These are phyloP conservation scores for Australoheros scitulus DNA, from an alignment of 2,113 vertebrate genomes.

Conservation along the genomic window DNA sequence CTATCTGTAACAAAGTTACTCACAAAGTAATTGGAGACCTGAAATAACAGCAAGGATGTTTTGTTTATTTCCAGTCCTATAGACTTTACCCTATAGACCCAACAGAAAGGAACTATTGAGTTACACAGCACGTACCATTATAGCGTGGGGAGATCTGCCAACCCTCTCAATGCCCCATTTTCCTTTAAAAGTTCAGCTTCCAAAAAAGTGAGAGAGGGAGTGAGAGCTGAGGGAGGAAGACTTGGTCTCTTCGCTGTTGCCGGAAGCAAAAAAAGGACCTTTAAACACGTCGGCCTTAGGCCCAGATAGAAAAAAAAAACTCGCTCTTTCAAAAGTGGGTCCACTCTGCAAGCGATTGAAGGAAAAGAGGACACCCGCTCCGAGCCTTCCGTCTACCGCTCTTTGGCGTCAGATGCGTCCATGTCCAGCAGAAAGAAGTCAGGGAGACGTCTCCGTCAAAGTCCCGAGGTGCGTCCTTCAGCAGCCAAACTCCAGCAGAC, in stretches of 20 bases:
- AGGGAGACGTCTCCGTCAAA: conserved; percentile 66
- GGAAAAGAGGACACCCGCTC: conserved; percentile 52
- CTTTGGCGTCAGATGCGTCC: conserved; percentile 58
- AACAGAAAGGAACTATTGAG: conserved; percentile 76
- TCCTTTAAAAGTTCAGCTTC: conserved; percentile 82
- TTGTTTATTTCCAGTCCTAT: conserved; percentile 50
- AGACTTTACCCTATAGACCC: conserved; percentile 63
- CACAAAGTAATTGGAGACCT: conserved; percentile 15
- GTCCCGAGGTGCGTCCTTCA: conserved; percentile 66
- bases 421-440: conserved; percentile 63
- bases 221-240: conserved; percentile 70
- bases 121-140: conserved; percentile 86
- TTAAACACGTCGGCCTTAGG: conserved; percentile 77
- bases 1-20: conserved; percentile 22
- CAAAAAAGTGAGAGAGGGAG: conserved; percentile 77
- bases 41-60: conserved; percentile 30
- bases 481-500: conserved; percentile 58
- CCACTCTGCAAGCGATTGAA: conserved; percentile 62
- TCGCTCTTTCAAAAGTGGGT: conserved; percentile 69
- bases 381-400: conserved; percentile 48
- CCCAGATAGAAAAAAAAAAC: conserved; percentile 62
- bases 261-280: conserved; percentile 80
- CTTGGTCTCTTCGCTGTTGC: conserved; percentile 80
- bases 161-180: conserved; percentile 85
- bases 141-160: conserved; percentile 84